A percentile compares a stretch with the other conserved stretches of the same genome.
These are phyloP conservation scores for Drosophila pseudoananassae DNA, from an alignment of 1,140 invertebrate species.

Conservation along the genomic window DNA sequence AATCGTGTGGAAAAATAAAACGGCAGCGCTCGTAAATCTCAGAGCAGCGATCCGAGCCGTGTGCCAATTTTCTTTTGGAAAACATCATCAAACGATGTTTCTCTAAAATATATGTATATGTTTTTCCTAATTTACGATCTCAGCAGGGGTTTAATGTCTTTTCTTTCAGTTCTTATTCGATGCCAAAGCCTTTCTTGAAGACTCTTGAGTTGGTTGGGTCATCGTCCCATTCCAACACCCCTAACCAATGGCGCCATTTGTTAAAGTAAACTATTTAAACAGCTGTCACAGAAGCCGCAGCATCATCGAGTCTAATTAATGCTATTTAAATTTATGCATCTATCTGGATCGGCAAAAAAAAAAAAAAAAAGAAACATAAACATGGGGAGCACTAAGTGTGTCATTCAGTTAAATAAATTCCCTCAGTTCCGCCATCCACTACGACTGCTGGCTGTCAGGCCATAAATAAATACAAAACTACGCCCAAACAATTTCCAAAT, in stretches of 20 bases:
- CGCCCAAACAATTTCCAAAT: constrained; percentile 78
- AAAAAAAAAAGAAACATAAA: too few relatives aligned
- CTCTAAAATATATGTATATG: constrained; percentile 57
- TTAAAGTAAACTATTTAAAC: constrained; percentile 57
- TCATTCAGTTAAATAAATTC: constrained; percentile 73
- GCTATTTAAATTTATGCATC: constrained; percentile 68
- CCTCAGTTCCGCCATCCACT: constrained; percentile 47
- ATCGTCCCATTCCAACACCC: constrained; percentile 25
- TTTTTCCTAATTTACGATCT: constrained; percentile 65
- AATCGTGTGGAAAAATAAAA: constrained; percentile 49
- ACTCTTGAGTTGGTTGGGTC: constrained; percentile 9
- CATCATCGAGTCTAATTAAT: constrained; percentile 54
- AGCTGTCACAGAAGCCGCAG: constrained; percentile 47
- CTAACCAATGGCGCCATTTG: constrained; percentile 31
- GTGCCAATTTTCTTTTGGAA: constrained; percentile 68
- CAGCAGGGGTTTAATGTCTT: constrained; percentile 11
- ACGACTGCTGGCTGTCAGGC: constrained; percentile 61
- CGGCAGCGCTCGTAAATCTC: constrained; percentile 61
- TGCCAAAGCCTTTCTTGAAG: too few relatives aligned
- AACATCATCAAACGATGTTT: constrained; percentile 59
- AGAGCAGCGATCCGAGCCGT: constrained; percentile 29
- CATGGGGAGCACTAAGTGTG: constrained; percentile 60
- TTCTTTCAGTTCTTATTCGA: not conserved
- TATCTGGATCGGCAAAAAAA: constrained; percentile 44
- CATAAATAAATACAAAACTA: constrained; percentile 68